phyloP scores from a whole-genome alignment of 2,888 invertebrate species.

The Cosmia pyralina region DNA sequence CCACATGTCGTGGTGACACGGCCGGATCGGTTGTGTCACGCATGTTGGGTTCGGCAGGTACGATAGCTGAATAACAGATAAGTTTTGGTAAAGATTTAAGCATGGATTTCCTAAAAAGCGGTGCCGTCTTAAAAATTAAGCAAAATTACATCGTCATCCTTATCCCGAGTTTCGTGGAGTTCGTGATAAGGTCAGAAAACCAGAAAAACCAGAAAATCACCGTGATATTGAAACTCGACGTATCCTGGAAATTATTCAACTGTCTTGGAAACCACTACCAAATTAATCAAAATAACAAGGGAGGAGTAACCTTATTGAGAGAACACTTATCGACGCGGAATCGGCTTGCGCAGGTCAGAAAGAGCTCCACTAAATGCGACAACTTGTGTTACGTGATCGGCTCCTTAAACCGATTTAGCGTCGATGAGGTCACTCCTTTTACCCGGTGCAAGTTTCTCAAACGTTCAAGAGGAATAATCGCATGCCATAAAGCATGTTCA shows the following conservation, averaged over 20 bases:
- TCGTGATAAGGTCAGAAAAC: too few species aligned
- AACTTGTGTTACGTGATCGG: not conserved
- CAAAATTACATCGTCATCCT: not conserved
- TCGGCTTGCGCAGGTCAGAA: too few species aligned
- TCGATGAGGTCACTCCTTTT: not conserved
- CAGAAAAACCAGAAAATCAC: too few species aligned
- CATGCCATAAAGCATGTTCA: too few species aligned
- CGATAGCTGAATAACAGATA: conserved; percentile 81
- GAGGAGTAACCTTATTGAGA: too few species aligned
- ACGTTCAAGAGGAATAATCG: too few species aligned
- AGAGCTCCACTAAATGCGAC: not conserved
- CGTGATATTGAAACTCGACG: too few species aligned
- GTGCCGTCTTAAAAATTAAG: too few species aligned
- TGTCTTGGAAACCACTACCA: too few species aligned
- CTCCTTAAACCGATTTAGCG: not conserved
- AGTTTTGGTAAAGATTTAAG: not conserved
- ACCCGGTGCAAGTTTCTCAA: too few species aligned
- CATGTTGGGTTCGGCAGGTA: conserved; percentile 91
- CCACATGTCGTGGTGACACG: conserved; percentile 91
- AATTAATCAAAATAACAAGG: not conserved
- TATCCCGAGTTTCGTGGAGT: not conserved
- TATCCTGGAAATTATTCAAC: too few species aligned
- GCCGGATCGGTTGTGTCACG: conserved; percentile 90
- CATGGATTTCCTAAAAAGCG: not conserved
- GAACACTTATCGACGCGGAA: not conserved